Evolutionary conservation across 23 tunicate species (phyloP).

Genomic region (Diplosoma virens): DNA sequence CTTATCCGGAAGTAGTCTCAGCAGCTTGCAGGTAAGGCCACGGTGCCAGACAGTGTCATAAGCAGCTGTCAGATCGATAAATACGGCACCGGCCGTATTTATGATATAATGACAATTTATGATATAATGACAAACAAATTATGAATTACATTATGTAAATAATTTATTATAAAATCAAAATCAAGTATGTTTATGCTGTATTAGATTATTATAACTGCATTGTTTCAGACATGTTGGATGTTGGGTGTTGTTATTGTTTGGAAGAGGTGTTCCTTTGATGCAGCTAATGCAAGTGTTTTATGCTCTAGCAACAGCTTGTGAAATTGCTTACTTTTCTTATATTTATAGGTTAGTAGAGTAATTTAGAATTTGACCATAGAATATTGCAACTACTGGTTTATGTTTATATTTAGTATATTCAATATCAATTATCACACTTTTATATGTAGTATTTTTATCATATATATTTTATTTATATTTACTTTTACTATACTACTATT

Average conservation of each 20-base stretch:
- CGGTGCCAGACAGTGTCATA: no score
- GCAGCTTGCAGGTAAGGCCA: no score
- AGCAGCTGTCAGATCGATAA: no score
- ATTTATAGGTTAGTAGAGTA: conserved; percentile 73
- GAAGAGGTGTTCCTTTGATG: conserved; percentile 63
- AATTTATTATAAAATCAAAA: background rate
- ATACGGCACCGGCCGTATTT: no score
- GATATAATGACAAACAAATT: no score
- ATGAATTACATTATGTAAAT: no score
- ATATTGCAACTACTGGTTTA: background rate
- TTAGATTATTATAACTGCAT: no score
- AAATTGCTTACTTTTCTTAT: conserved; percentile 80
- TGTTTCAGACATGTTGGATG: conserved; percentile 54
- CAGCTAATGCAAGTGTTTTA: conserved; percentile 68
- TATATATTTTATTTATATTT: background rate
- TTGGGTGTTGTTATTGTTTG: conserved; percentile 50
- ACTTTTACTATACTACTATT: background rate
- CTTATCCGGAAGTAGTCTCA: no score
- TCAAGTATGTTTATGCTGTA: background rate
- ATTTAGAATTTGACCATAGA: no score
- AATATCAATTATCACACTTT: background rate
- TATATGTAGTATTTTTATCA: background rate
- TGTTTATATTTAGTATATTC: background rate
- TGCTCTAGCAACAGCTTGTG: conserved; percentile 74
- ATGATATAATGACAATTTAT: no score